Conservation (phyloP, 2,888 invertebrate species). For the Autographa pulchrina region DNA sequence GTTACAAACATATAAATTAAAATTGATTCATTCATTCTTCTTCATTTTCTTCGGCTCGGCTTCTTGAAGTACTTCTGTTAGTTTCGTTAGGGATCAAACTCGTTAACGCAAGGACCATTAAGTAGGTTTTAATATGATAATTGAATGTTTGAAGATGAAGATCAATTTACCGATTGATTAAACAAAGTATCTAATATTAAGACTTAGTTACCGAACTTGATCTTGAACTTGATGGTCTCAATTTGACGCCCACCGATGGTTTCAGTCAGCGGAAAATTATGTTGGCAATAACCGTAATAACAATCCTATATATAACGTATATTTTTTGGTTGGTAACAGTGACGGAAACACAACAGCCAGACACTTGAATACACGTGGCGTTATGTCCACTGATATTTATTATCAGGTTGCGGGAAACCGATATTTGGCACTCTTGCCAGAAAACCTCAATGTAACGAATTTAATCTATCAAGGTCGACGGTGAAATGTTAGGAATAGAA, state of each 20-base stretch:
- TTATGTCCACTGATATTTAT: slow-evolving; percentile 59
- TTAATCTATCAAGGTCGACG: slow-evolving; percentile 53
- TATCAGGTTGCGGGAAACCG: slow-evolving; percentile 55
- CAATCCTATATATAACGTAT: slow-evolving; percentile 59
- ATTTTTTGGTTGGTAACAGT: slow-evolving; percentile 37
- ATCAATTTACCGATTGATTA: slow-evolving; percentile 21
- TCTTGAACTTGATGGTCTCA: too few species aligned
- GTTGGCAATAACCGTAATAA: slow-evolving; percentile 70
- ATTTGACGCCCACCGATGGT: slow-evolving; percentile 40
- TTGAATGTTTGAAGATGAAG: slow-evolving; percentile 21
- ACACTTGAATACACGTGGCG: slow-evolving; percentile 51
- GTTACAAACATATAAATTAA: too few species aligned
- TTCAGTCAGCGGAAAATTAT: slow-evolving; percentile 64
- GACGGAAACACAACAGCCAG: slow-evolving; percentile 44
- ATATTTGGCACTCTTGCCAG: slow-evolving; percentile 58
- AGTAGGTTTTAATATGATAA: background rate
- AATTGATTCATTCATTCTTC: too few species aligned
- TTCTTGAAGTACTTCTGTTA: too few species aligned
- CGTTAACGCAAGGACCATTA: background rate
- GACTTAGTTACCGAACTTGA: slow-evolving; percentile 36
- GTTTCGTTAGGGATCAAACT: background rate
- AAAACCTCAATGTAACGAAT: slow-evolving; percentile 51
- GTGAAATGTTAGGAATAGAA: slow-evolving; percentile 19
- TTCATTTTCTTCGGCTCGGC: too few species aligned
- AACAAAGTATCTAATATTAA: slow-evolving; percentile 30